Evolutionary conservation across 1,140 invertebrate species (phyloP).

Genomic region (Metopolophium dirhodum): DNA sequence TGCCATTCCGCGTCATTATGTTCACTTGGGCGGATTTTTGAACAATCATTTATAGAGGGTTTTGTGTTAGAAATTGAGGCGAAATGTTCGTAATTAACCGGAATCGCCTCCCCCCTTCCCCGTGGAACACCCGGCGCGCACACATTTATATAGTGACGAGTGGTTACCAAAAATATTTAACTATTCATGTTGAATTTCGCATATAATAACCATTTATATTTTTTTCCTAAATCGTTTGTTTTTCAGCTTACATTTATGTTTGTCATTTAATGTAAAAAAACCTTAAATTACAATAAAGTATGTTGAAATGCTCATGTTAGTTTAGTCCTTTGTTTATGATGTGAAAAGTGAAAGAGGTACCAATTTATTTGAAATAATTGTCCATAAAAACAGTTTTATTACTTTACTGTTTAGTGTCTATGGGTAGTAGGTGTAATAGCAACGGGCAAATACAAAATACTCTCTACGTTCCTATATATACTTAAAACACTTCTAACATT

Average conservation of each 20-base stretch:
- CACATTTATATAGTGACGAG: neutral
- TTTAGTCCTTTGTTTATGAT: conserved; percentile 10
- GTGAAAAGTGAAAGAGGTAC: conserved; percentile 13
- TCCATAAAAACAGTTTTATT: conserved; percentile 32
- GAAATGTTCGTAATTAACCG: conserved; percentile 51
- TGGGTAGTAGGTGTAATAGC: neutral
- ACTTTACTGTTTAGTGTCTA: neutral
- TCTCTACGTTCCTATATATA: neutral
- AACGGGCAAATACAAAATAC: neutral
- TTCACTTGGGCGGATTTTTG: conserved; percentile 48
- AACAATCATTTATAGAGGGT: conserved; percentile 47
- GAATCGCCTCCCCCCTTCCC: conserved; percentile 9
- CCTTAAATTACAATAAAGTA: conserved; percentile 3
- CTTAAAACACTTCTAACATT: neutral
- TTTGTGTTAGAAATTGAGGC: neutral
- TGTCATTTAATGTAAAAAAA: neutral
- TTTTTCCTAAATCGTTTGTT: neutral
- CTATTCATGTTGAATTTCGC: neutral
- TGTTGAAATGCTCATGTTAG: neutral
- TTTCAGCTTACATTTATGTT: neutral
- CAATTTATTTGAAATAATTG: conserved; percentile 21
- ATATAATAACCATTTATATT: neutral
- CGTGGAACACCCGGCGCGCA: conserved; percentile 35
- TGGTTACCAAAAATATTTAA: conserved; percentile 40
- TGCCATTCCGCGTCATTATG: conserved; percentile 48